Conservation (phyloP, 30 jellyfish, hydroid and myxozoan genomes). For the Pseudorhiza aurosa region DNA sequence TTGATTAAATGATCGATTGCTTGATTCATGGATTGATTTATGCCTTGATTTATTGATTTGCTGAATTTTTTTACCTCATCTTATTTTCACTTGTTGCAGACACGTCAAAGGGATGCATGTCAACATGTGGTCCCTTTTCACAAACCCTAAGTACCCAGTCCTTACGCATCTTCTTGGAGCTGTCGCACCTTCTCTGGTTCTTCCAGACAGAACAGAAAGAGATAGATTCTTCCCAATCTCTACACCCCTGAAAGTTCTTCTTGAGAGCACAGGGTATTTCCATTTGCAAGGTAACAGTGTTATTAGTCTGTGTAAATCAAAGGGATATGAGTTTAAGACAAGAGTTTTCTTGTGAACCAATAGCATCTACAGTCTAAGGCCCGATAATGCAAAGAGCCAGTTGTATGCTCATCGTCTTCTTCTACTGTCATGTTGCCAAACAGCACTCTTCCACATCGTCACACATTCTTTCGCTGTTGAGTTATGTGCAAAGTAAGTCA, state of each 20-base stretch:
- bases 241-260: not conserved
- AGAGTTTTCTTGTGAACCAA: too few relatives aligned
- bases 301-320: too few relatives aligned
- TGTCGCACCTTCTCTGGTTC: conserved; percentile 51
- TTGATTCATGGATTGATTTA: too few relatives aligned
- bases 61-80: not conserved
- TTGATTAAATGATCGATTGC: too few relatives aligned
- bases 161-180: conserved; percentile 38
- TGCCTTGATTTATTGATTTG: not conserved
- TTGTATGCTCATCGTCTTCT: too few relatives aligned
- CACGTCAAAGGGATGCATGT: conserved; percentile 49
- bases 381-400: too few relatives aligned
- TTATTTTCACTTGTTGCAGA: not conserved
- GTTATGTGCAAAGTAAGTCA: too few relatives aligned
- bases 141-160: conserved; percentile 42
- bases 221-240: conserved; percentile 32
- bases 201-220: conserved; percentile 31
- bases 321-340: too few relatives aligned
- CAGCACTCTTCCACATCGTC: too few relatives aligned
- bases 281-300: conserved; percentile 74
- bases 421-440: too few relatives aligned
- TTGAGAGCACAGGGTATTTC: conserved; percentile 49
- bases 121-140: conserved; percentile 21
- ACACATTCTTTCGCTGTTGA: too few relatives aligned
- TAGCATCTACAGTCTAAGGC: too few relatives aligned